These are phyloP conservation scores for Ptyas mucosa DNA, from an alignment of 2,113 vertebrate genomes.

Conservation along the genomic window DNA sequence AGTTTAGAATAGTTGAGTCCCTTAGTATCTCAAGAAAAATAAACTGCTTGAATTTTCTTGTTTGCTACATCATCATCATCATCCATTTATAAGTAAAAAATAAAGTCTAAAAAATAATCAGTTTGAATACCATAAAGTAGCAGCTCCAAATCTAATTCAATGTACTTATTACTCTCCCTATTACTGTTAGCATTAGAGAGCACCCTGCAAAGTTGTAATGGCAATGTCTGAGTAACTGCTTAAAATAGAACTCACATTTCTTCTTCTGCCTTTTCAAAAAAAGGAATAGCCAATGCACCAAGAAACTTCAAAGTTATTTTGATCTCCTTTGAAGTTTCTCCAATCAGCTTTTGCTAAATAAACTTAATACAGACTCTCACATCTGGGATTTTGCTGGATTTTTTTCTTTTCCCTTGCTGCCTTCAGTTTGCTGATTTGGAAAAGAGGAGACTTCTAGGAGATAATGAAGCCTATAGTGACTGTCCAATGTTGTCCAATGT, in stretches of 20 bases:
- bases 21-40: neutral
- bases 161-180: neutral
- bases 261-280: neutral
- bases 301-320: constrained; percentile 22
- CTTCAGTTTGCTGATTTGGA: constrained; percentile 1
- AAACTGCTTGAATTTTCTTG: neutral
- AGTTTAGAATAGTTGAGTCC: neutral
- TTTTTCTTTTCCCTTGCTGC: neutral
- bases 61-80: neutral
- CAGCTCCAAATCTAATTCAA: constrained; percentile 1
- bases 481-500: neutral
- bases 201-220: neutral
- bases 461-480: neutral
- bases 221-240: neutral
- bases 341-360: constrained; percentile 10
- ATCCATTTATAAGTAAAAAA: neutral
- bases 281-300: neutral
- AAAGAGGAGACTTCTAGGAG: neutral
- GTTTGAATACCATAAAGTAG: neutral
- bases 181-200: neutral
- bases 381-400: neutral
- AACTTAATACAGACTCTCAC: neutral
- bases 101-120: neutral
- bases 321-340: constrained; percentile 17
- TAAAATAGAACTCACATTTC: constrained; percentile 6